Evolutionary conservation across 1,140 invertebrate genomes (phyloP).

Genomic region (Drosophila sp.): DNA sequence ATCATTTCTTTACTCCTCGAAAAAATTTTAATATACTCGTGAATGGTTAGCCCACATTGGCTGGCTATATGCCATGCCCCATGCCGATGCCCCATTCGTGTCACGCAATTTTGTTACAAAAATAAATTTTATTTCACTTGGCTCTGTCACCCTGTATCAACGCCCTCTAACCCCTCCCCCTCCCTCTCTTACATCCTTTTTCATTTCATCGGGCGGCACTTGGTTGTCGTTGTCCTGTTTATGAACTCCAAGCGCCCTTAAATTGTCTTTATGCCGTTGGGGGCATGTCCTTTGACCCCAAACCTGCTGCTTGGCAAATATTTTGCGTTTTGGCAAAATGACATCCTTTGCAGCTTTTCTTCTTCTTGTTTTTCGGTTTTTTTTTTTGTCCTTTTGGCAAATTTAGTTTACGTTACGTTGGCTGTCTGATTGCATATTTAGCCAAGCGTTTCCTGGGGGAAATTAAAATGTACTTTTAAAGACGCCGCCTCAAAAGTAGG

Average conservation of each 20-base stretch:
- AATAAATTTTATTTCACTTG: slow-evolving; percentile 68
- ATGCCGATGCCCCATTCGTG: slow-evolving; percentile 10
- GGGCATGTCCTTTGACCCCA: slow-evolving; percentile 15
- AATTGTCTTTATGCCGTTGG: slow-evolving; percentile 74
- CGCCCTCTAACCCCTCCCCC: too few relatives aligned
- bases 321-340: slow-evolving; percentile 71
- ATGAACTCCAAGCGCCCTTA: slow-evolving; percentile 67
- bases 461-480: slow-evolving; percentile 70
- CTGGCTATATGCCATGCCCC: slow-evolving; percentile 55
- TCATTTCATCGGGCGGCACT: slow-evolving; percentile 58
- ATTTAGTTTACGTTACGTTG: slow-evolving; percentile 61
- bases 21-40: slow-evolving; percentile 72
- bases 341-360: slow-evolving; percentile 54
- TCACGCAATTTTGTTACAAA: slow-evolving; percentile 74
- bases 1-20: slow-evolving; percentile 53
- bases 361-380: slow-evolving; percentile 23
- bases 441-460: slow-evolving; percentile 61
- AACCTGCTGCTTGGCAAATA: slow-evolving; percentile 51
- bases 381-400: slow-evolving; percentile 50
- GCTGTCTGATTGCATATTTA: slow-evolving; percentile 51
- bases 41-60: slow-evolving; percentile 53
- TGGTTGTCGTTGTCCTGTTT: slow-evolving; percentile 50
- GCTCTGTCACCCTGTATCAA: not conserved
- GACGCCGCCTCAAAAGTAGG: slow-evolving; percentile 9
- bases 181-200: slow-evolving; percentile 39